Percentiles rank a stretch among this genome's conserved stretches.
phyloP scores from a whole-genome alignment of 2,797 vertebrate species.

The Gouania willdenowi region DNA sequence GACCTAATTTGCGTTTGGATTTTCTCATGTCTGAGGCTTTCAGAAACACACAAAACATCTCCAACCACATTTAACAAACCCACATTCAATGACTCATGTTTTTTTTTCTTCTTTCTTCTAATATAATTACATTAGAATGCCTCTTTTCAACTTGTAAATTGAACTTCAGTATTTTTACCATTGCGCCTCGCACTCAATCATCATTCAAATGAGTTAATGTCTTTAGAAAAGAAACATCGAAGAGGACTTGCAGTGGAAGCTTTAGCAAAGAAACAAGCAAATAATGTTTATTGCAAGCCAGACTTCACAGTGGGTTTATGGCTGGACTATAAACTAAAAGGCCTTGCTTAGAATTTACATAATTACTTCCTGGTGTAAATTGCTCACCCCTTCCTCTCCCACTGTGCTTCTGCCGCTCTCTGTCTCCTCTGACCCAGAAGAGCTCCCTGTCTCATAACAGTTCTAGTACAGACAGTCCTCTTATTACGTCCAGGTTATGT shows the following conservation, averaged over 20 bases:
- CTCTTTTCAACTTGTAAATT: slow-evolving; percentile 22
- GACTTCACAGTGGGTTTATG: slow-evolving; percentile 75
- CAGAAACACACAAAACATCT: slow-evolving; percentile 50
- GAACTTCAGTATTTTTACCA: slow-evolving; percentile 13
- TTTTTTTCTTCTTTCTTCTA: slow-evolving; percentile 63
- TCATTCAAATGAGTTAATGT: slow-evolving; percentile 17
- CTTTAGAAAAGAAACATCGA: slow-evolving; percentile 16
- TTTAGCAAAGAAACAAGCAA: slow-evolving; percentile 72
- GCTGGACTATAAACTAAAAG: slow-evolving; percentile 71
- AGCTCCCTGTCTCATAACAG: neutral
- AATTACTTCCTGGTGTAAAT: slow-evolving; percentile 82
- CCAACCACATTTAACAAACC: slow-evolving; percentile 58
- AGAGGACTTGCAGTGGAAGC: slow-evolving; percentile 28
- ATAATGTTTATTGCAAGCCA: slow-evolving; percentile 69
- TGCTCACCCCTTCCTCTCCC: slow-evolving; percentile 39
- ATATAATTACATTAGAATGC: slow-evolving; percentile 54
- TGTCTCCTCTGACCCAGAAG: neutral
- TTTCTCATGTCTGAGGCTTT: slow-evolving; percentile 28
- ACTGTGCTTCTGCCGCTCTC: slow-evolving; percentile 6
- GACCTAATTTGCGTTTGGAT: slow-evolving; percentile 16
- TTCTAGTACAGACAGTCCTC: neutral
- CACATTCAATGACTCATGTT: slow-evolving; percentile 60
- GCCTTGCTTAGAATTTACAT: slow-evolving; percentile 74
- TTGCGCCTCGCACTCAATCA: slow-evolving; percentile 10
- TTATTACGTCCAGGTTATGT: too few relatives aligned